Base-by-base conservation (phyloP, 2,797 vertebrate genomes). In the Intellagama lesueurii region DNA sequence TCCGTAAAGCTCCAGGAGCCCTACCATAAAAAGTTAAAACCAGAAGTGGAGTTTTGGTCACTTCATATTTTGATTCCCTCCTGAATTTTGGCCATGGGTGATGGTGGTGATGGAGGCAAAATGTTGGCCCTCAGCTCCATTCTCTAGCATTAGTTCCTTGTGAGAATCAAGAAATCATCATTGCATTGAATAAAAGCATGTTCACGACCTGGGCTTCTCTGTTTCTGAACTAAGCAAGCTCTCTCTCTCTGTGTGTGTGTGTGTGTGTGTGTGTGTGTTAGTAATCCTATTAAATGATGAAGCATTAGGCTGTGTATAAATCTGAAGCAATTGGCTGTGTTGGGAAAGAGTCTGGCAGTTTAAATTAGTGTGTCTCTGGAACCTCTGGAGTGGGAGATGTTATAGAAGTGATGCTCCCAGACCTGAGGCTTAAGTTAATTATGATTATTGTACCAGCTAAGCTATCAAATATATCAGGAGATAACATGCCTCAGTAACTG, bases 241-340 rank as follows among this genome's bases (percentile, higher is more conserved):
- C 40, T 40, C 40, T 40, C 40, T 40, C 40, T 40, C 40, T 40
- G 1, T 40, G 1, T 40, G 1, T 40, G 4, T 56, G 1, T 56
- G 52, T 40, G 4, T 56, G 1, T 40, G 1, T 40, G 1, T 40
- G 1, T 40, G 4, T 56, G 1, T 56, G 52, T 40, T 40, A 89
- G 4, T 95, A 96, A 95, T 95, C 91, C 91, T 91, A 69, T 94
- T 91, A 94, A 92, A 60, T 90, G 75, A 88, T 0, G 77, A 88
- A 0, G 0, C 87, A 79, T 90, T 93, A 90, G 91, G 19, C 90
- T 89, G 81, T 56, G 95, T 94, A 95, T 94, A 92, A 95, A 95
- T 95, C 92, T 95, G 93, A 87, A 92, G 93, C 94, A 92, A 92
- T 91, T 93, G 92, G 91, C 91, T 93, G 91, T 93, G 91, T 92